phyloP scores from a whole-genome alignment of 2,888 invertebrate genomes.

The Girardia tigrina region DNA sequence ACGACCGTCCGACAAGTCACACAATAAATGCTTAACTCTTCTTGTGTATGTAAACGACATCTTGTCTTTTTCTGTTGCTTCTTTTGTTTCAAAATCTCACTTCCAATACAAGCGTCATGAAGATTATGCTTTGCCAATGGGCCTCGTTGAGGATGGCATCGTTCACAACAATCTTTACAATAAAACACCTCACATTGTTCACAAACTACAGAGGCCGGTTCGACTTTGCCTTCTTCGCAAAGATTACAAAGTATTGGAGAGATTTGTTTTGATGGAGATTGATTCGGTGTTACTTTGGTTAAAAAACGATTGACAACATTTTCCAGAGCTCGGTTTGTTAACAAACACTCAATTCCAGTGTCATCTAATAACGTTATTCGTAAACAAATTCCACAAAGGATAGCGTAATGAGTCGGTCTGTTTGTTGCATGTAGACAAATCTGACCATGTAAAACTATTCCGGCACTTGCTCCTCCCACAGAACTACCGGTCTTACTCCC shows the following conservation, averaged over 20 bases:
- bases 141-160: slow-evolving; percentile 77
- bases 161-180: slow-evolving; percentile 74
- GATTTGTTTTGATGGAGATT: slow-evolving; percentile 10
- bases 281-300: background rate
- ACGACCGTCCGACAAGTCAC: slow-evolving; percentile 72
- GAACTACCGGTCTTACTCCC: slow-evolving; percentile 6
- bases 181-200: slow-evolving; percentile 62
- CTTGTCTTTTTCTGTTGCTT: slow-evolving; percentile 51
- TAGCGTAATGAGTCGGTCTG: slow-evolving; percentile 16
- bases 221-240: slow-evolving; percentile 58
- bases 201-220: slow-evolving; percentile 24
- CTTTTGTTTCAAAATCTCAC: slow-evolving; percentile 40
- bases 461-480: background rate
- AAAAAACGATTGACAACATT: slow-evolving; percentile 27
- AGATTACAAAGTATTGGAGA: slow-evolving; percentile 58
- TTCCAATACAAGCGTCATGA: slow-evolving; percentile 58
- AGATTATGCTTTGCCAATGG: slow-evolving; percentile 76
- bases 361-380: slow-evolving; percentile 29
- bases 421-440: background rate
- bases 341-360: slow-evolving; percentile 26
- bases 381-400: slow-evolving; percentile 29
- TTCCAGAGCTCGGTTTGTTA: slow-evolving; percentile 29
- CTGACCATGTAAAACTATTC: background rate
- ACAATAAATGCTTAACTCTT: slow-evolving; percentile 69
- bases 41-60: slow-evolving; percentile 68